A percentile compares a stretch with the other conserved stretches of the same genome.
phyloP scores from a whole-genome alignment of 2,113 vertebrate species.

The Clarias magur region DNA sequence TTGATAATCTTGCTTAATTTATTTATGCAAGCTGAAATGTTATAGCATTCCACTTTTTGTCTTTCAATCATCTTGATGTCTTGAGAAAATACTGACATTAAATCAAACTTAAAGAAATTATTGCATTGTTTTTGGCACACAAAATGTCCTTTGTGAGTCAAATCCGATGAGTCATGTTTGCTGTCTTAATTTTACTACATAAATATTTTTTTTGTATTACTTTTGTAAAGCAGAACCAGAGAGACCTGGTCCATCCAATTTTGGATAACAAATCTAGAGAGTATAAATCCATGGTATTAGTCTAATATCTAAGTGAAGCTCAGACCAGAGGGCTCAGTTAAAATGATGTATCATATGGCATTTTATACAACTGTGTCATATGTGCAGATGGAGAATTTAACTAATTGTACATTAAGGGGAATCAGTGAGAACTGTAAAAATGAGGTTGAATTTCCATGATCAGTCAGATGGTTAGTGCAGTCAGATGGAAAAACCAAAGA shows the following conservation, averaged over 20 bases:
- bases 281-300: neutral
- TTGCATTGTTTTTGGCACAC: neutral
- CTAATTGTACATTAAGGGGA: no score
- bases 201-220: neutral
- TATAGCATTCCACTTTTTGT: neutral
- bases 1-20: neutral
- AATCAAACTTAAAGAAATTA: neutral
- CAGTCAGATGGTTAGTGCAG: no score
- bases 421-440: no score
- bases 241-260: neutral
- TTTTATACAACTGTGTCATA: slow-evolving; percentile 6
- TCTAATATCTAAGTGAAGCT: neutral
- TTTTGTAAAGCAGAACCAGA: neutral
- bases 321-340: neutral
- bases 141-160: neutral
- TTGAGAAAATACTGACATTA: neutral
- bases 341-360: neutral
- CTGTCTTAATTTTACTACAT: neutral
- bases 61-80: neutral
- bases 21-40: neutral
- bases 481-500: no score
- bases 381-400: no score
- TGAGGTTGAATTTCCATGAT: no score
- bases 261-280: neutral
- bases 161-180: neutral